Base-by-base conservation (phyloP, 64 coral and sea anemone genomes). In the Catalaphyllia jardinei region DNA sequence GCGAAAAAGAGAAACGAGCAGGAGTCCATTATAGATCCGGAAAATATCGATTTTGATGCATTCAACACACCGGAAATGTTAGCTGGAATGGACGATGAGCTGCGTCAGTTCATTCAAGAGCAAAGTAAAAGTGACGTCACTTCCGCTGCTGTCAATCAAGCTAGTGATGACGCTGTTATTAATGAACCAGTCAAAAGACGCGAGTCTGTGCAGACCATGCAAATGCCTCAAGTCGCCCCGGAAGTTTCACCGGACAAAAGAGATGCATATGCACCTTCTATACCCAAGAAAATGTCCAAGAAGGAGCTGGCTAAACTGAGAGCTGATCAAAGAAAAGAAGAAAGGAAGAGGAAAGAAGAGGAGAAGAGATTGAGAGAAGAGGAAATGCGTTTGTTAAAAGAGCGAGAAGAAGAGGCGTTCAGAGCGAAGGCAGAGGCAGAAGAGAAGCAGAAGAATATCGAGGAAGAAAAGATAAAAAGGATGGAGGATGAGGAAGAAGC, bases 31-130 rank as follows among this genome's bases (percentile, higher is more conserved):
- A 73, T 95, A 10, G 91, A 96, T 30, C 94, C 94, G 18, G 76
- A 96, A 33, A 93, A 93, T 75, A 96, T 96, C n/a, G 91, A 96
- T 42, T 93, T 96, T 93, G 87, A 96, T 31, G 62, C 83, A 7
- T 96, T 96, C 60, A 96, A 89, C 94, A 90, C 94, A 16, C 91
- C 94, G 15, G 94, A 96, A 55, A 93, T 96, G 94, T 60, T 96
- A 46, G 76, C 90, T 22, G 87, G 93, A 77, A 96, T 96, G 94
- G 94, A 96, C 50, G 91, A 96, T 27, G 94, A 96, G 35, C 77
- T 96, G 17, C 89, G 89, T 73, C 67, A 93, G 25, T 96, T 90
- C 79, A 65, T 96, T 8, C 91, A 96, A 31, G 91, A 96, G 65
- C 82, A 90, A 31, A 78, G 83, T 27, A 88, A 35, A 10, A 85